A percentile compares a stretch with the other conserved stretches of the same genome.
phyloP scores from a whole-genome alignment of 2,113 vertebrate genomes.

The Herpetotheres cachinnans region DNA sequence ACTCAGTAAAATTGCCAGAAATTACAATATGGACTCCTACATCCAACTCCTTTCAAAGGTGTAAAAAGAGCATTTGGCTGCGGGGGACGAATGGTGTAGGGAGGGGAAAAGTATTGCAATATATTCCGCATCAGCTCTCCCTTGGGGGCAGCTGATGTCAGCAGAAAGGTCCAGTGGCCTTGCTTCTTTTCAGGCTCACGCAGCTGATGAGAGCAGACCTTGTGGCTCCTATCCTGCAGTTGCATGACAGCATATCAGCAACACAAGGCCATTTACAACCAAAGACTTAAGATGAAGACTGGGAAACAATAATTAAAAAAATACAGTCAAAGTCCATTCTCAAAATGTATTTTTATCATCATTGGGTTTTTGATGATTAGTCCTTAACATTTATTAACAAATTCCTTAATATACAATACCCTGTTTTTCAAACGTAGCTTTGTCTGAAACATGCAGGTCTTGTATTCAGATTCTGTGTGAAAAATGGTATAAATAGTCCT shows the following conservation, averaged over 20 bases:
- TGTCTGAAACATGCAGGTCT: not conserved
- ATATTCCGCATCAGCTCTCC: not conserved
- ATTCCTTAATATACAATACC: not conserved
- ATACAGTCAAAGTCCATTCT: not conserved
- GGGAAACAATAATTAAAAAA: not conserved
- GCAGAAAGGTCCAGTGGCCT: not conserved
- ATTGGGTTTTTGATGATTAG: not conserved
- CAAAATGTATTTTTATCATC: not conserved
- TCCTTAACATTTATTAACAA: not conserved
- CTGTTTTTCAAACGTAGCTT: not conserved
- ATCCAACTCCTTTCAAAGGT: not conserved
- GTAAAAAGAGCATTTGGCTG: not conserved
- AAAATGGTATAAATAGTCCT: not conserved
- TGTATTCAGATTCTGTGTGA: not conserved
- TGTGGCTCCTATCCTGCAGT: not conserved
- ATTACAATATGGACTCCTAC: not conserved
- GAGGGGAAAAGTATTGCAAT: not conserved
- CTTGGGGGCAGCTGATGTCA: not conserved
- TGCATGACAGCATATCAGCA: not conserved
- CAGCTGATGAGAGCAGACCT: not conserved
- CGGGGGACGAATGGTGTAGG: not conserved
- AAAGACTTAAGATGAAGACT: not conserved
- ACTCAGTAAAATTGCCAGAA: not conserved
- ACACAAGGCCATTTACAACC: not conserved
- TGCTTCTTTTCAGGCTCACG: not conserved